These are phyloP conservation scores for Nycteola revayana DNA, from an alignment of 2,888 invertebrate species.

Conservation along the genomic window DNA sequence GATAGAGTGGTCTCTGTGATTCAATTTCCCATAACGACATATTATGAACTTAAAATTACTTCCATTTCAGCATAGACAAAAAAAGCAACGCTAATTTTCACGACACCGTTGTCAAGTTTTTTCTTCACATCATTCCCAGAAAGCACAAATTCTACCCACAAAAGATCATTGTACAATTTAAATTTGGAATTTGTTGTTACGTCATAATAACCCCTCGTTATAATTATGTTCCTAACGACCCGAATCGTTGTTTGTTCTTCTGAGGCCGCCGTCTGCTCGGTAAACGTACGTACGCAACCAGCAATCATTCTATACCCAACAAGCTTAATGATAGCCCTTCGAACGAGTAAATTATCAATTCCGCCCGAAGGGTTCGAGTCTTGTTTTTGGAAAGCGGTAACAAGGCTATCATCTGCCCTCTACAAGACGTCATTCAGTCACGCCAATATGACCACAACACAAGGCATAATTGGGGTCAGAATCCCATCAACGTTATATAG, in stretches of 20 bases:
- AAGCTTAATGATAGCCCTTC: constrained; percentile 77
- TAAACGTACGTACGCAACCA: constrained; percentile 68
- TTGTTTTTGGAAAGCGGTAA: constrained; percentile 73
- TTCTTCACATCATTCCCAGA: constrained; percentile 15
- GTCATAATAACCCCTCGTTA: constrained; percentile 66
- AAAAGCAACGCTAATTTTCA: constrained; percentile 1
- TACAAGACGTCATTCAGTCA: constrained; percentile 40
- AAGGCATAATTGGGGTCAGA: constrained; percentile 28
- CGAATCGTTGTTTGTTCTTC: constrained; percentile 80
- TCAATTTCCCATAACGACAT: too few relatives aligned
- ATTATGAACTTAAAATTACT: too few relatives aligned
- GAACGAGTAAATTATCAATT: constrained; percentile 81
- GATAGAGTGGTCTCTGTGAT: too few relatives aligned
- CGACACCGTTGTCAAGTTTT: constrained; percentile 4
- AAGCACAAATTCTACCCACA: constrained; percentile 38
- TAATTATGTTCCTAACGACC: constrained; percentile 76
- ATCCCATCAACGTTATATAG: constrained; percentile 26
- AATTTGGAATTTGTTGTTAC: constrained; percentile 48
- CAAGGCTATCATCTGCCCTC: constrained; percentile 62
- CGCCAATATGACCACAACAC: constrained; percentile 41
- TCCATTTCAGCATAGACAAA: too few relatives aligned
- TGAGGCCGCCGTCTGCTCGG: constrained; percentile 56
- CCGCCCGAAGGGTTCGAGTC: constrained; percentile 70
- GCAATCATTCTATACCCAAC: constrained; percentile 72
- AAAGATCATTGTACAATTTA: constrained; percentile 43